Evolutionary conservation across 2,797 vertebrate genomes (phyloP).

Genomic region (Ptychadena robeensis): DNA sequence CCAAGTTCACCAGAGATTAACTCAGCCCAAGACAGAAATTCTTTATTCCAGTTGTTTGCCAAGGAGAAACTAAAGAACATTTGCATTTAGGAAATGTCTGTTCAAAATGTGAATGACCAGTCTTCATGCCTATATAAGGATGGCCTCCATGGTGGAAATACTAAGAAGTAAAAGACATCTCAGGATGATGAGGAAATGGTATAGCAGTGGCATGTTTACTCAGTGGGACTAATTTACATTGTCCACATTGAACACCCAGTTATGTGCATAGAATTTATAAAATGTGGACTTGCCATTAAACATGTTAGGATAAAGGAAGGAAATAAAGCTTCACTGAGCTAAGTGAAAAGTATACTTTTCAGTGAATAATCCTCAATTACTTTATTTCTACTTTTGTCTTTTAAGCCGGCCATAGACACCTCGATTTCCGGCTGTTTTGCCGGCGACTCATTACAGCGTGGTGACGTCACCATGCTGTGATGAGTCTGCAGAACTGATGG

Average conservation of each 20-base stretch:
- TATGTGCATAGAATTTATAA: not conserved
- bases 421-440: too few relatives aligned
- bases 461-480: too few relatives aligned
- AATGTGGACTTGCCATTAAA: not conserved
- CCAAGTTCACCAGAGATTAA: slow-evolving; percentile 2
- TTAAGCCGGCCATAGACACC: too few relatives aligned
- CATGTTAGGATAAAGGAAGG: too few relatives aligned
- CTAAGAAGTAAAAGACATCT: not conserved
- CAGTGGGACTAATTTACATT: too few relatives aligned
- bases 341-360: not conserved
- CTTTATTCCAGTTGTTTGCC: not conserved
- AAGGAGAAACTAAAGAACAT: not conserved
- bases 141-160: not conserved
- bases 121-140: not conserved
- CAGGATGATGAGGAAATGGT: not conserved
- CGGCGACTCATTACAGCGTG: too few relatives aligned
- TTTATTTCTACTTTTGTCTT: not conserved
- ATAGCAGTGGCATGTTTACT: too few relatives aligned
- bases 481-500: too few relatives aligned
- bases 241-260: too few relatives aligned
- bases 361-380: not conserved
- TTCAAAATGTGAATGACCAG: not conserved
- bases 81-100: slow-evolving; percentile 2
- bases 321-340: too few relatives aligned
- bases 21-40: not conserved